phyloP scores from a whole-genome alignment of 2,888 invertebrate genomes.

The Gisinianus flammeolus region DNA sequence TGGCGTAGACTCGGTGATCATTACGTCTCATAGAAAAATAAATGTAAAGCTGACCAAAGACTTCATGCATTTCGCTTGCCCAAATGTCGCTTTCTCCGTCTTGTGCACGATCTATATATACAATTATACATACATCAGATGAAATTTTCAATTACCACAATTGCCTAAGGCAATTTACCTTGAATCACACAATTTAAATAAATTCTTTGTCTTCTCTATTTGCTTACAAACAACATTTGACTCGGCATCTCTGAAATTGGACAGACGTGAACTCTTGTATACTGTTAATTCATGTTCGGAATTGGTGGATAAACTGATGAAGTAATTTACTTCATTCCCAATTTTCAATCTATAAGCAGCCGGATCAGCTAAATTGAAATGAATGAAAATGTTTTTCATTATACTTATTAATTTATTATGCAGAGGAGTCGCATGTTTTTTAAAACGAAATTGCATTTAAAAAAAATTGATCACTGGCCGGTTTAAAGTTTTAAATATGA shows the following conservation, averaged over 20 bases:
- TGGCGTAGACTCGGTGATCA: conserved; percentile 30
- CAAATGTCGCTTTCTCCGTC: conserved; percentile 28
- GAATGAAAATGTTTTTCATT: no score
- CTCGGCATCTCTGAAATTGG: conserved; percentile 22
- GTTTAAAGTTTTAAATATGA: no score
- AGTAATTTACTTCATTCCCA: conserved; percentile 14
- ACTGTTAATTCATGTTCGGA: conserved; percentile 17
- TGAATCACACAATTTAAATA: no score
- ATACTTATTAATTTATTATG: no score
- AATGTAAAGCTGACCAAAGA: conserved; percentile 26
- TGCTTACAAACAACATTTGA: not conserved
- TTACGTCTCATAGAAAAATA: conserved; percentile 33
- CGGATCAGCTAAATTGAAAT: conserved; percentile 2
- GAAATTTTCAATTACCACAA: no score
- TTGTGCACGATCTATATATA: no score
- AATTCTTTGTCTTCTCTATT: no score
- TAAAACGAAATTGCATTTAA: no score
- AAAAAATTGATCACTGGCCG: no score
- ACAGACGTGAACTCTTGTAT: conserved; percentile 15
- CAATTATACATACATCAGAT: no score
- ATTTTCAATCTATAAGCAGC: conserved; percentile 1
- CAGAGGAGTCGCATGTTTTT: no score
- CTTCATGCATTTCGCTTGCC: conserved; percentile 29
- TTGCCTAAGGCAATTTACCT: no score
- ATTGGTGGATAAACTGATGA: conserved; percentile 11